Evolutionary conservation across 2,888 invertebrate genomes (phyloP).

Genomic region (Sphaerophoria rueppellii): DNA sequence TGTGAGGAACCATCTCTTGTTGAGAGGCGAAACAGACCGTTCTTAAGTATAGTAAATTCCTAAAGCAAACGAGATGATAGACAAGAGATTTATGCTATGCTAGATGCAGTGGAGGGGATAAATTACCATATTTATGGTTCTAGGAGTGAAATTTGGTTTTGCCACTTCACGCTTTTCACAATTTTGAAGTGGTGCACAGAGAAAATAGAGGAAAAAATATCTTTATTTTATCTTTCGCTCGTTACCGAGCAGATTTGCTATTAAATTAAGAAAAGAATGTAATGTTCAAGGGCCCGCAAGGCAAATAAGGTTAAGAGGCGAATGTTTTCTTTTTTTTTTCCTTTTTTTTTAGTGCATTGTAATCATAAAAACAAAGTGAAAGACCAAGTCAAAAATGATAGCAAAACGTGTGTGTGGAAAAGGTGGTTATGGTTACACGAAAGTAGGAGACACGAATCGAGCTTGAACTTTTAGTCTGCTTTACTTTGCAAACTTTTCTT

Average conservation of each 20-base stretch:
- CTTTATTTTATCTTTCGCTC: slow-evolving; percentile 14
- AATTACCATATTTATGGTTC: slow-evolving; percentile 65
- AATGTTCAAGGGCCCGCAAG: slow-evolving; percentile 13
- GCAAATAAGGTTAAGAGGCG: slow-evolving; percentile 31
- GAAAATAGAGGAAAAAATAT: neutral
- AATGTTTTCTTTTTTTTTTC: neutral
- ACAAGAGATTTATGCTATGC: neutral
- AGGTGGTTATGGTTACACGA: too few relatives aligned
- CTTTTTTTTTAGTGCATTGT: neutral
- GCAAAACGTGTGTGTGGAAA: neutral
- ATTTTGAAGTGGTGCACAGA: slow-evolving; percentile 34
- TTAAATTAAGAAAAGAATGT: slow-evolving; percentile 5
- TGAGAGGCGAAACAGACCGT: slow-evolving; percentile 18
- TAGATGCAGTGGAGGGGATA: slow-evolving; percentile 32
- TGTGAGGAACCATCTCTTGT: slow-evolving; percentile 24
- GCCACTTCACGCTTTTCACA: slow-evolving; percentile 42
- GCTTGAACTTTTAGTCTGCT: too few relatives aligned
- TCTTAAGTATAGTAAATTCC: slow-evolving; percentile 32
- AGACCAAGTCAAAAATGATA: neutral
- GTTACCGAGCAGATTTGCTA: slow-evolving; percentile 27
- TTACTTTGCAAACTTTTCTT: too few relatives aligned
- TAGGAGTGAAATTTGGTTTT: slow-evolving; percentile 58
- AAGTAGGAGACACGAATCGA: too few relatives aligned
- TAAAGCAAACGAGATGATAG: neutral
- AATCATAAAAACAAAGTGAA: neutral